A percentile compares a stretch with the other conserved stretches of the same genome.
Conservation (phyloP, 2,888 invertebrate genomes). For the Acrobasis consociella region DNA sequence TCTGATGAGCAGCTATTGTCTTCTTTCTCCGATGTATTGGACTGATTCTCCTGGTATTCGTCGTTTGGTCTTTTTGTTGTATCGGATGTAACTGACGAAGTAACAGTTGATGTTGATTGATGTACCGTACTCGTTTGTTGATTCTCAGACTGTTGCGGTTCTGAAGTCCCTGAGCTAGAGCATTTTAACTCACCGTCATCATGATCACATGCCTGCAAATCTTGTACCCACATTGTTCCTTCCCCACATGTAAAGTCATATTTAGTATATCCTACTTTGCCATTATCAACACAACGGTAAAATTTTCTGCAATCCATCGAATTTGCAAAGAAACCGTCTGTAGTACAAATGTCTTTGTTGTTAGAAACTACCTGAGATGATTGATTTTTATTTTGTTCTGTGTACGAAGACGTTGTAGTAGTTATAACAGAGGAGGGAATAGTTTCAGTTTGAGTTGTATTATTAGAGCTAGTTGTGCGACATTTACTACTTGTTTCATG, state of each 20-base stretch:
- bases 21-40: constrained; percentile 31
- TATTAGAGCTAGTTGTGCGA: constrained; percentile 13
- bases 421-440: constrained; percentile 31
- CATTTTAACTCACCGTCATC: constrained; percentile 50
- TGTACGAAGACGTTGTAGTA: constrained; percentile 28
- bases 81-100: constrained; percentile 34
- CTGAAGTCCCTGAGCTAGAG: constrained; percentile 36
- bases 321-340: constrained; percentile 88
- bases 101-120: constrained; percentile 32
- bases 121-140: constrained; percentile 29
- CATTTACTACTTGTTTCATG: constrained; percentile 59
- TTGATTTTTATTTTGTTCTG: constrained; percentile 13
- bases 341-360: constrained; percentile 62
- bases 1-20: constrained; percentile 59
- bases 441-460: constrained; percentile 16
- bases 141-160: constrained; percentile 33
- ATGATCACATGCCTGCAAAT: constrained; percentile 80
- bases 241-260: constrained; percentile 85
- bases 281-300: constrained; percentile 85
- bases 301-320: constrained; percentile 87
- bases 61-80: constrained; percentile 40
- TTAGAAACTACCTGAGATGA: constrained; percentile 6
- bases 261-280: constrained; percentile 70
- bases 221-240: constrained; percentile 87
- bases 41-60: constrained; percentile 38